Evolutionary conservation across 2,113 vertebrate species (phyloP).

Genomic region (Erythrolamprus reginae): DNA sequence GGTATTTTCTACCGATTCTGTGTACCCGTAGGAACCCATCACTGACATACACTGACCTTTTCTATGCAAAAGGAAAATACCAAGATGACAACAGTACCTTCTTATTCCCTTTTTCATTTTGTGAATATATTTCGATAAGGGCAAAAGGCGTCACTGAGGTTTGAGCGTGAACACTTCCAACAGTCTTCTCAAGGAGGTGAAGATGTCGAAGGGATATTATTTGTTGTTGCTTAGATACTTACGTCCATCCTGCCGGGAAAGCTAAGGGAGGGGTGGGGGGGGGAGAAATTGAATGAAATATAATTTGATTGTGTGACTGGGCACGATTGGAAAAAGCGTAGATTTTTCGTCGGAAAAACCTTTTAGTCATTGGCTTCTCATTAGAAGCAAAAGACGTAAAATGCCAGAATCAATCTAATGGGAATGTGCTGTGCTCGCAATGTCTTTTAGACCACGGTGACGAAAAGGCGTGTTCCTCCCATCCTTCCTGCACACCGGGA

Average conservation of each 20-base stretch:
- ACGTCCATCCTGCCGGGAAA: neutral
- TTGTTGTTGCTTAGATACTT: conserved; percentile 7
- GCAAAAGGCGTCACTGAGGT: neutral
- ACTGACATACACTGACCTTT: neutral
- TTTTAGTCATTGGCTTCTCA: neutral
- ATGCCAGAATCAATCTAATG: neutral
- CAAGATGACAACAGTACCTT: neutral
- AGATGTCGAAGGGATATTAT: neutral
- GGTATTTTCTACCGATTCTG: too few species aligned
- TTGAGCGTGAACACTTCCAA: neutral
- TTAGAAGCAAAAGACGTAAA: neutral
- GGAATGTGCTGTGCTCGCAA: neutral
- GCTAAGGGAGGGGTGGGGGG: fast-evolving
- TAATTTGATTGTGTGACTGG: neutral
- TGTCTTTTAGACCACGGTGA: neutral
- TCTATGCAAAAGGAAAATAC: neutral
- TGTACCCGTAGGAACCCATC: too few species aligned
- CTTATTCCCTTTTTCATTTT: too few species aligned
- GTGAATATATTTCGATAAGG: neutral
- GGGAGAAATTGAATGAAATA: neutral
- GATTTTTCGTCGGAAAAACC: neutral
- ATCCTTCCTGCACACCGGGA: neutral
- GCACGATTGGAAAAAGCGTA: neutral
- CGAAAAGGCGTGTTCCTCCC: neutral
- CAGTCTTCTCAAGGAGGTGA: neutral